These are phyloP conservation scores for Watsonalla binaria DNA, from an alignment of 2,888 invertebrate species.

Conservation along the genomic window DNA sequence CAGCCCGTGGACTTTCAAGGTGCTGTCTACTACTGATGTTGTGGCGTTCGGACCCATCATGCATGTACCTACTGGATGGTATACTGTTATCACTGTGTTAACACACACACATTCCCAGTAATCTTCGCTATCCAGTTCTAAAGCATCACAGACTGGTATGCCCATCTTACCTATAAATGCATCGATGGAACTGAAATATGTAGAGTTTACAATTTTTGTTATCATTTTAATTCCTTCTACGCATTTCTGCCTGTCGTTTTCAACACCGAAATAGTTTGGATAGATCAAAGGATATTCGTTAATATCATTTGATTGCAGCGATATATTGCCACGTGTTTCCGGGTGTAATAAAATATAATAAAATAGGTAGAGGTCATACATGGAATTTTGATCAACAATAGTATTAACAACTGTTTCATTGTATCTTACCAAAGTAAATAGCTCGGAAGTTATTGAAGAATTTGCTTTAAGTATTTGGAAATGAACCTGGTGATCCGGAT, in stretches of 20 bases:
- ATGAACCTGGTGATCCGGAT: constrained; percentile 48
- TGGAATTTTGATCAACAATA: constrained; percentile 31
- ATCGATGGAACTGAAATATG: constrained; percentile 31
- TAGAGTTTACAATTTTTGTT: constrained; percentile 33
- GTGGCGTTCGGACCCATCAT: constrained; percentile 72
- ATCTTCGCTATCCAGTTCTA: constrained; percentile 28
- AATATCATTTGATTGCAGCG: constrained; percentile 76
- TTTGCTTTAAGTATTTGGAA: constrained; percentile 37
- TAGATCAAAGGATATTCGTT: constrained; percentile 79
- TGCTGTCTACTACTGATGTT: constrained; percentile 66
- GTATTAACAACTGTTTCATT: constrained; percentile 31
- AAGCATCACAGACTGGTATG: constrained; percentile 34
- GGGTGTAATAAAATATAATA: constrained; percentile 64
- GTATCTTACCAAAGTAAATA: constrained; percentile 32
- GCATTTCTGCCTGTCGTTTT: constrained; percentile 63
- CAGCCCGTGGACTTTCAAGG: constrained; percentile 81
- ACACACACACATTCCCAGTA: constrained; percentile 54
- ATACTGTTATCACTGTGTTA: constrained; percentile 72
- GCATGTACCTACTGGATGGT: constrained; percentile 83
- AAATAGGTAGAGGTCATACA: constrained; percentile 43
- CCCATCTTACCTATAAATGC: constrained; percentile 34
- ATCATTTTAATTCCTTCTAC: constrained; percentile 41
- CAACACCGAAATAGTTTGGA: constrained; percentile 80
- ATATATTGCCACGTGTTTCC: constrained; percentile 73
- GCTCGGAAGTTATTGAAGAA: constrained; percentile 15